Conservation (phyloP, 2,888 invertebrate genomes). For the Craniophora ligustri region DNA sequence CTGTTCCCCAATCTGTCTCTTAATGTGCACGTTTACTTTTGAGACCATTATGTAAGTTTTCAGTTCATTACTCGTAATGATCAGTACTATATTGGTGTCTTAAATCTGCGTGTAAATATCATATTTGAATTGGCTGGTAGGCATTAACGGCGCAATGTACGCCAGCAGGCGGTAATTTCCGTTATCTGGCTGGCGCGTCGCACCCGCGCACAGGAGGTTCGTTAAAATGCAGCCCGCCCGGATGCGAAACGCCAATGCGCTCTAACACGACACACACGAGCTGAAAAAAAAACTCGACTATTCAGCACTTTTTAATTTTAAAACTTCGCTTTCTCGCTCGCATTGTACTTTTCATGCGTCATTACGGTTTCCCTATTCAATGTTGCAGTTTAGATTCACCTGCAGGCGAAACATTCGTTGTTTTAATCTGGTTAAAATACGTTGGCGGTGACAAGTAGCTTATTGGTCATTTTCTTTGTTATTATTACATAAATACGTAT, state of each 20-base stretch:
- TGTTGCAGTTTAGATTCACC: constrained; percentile 36
- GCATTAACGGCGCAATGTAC: constrained; percentile 58
- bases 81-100: constrained; percentile 39
- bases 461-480: constrained; percentile 8
- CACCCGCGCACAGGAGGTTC: constrained; percentile 62
- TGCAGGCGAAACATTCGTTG: constrained; percentile 38
- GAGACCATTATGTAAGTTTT: no score
- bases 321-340: constrained; percentile 62
- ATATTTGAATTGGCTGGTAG: constrained; percentile 64
- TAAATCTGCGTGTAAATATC: constrained; percentile 61
- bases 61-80: constrained; percentile 38
- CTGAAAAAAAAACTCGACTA: constrained; percentile 64
- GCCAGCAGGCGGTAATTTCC: constrained; percentile 76
- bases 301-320: constrained; percentile 74
- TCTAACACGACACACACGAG: constrained; percentile 68
- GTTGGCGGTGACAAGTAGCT: background rate
- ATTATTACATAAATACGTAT: background rate
- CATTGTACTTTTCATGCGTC: constrained; percentile 64
- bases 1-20: background rate
- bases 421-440: background rate
- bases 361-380: constrained; percentile 57
- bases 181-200: constrained; percentile 69
- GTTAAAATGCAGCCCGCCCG: constrained; percentile 79
- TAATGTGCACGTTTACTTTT: background rate
- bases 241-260: constrained; percentile 76